These are phyloP conservation scores for Drosophila rellima DNA, from an alignment of 2,888 invertebrate genomes.

Conservation along the genomic window DNA sequence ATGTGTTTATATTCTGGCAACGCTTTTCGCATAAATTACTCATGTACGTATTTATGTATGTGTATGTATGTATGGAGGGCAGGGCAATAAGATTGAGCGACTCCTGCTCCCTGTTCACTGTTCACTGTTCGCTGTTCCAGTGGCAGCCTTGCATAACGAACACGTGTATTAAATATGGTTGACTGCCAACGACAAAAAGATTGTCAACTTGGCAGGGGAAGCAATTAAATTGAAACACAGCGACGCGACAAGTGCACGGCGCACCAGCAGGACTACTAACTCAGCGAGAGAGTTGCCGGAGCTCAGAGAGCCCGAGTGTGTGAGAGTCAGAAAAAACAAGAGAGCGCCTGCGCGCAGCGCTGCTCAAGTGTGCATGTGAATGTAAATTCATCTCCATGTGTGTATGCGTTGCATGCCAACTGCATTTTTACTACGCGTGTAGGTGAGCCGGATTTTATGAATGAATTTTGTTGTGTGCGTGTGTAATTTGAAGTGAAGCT, in stretches of 20 bases:
- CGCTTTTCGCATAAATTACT: slow-evolving; percentile 79
- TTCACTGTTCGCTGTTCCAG: slow-evolving; percentile 36
- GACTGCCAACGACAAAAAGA: slow-evolving; percentile 52
- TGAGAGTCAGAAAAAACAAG: not conserved
- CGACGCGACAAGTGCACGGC: slow-evolving; percentile 64
- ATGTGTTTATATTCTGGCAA: slow-evolving; percentile 73
- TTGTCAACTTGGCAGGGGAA: slow-evolving; percentile 63
- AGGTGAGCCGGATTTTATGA: slow-evolving; percentile 82
- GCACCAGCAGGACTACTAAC: slow-evolving; percentile 65
- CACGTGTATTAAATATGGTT: slow-evolving; percentile 81
- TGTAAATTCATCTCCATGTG: slow-evolving; percentile 5
- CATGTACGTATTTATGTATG: slow-evolving; percentile 8
- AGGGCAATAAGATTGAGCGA: slow-evolving; percentile 67
- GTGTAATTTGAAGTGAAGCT: slow-evolving; percentile 47
- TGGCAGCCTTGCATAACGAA: slow-evolving; percentile 80
- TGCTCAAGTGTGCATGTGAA: not conserved
- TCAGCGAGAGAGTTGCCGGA: slow-evolving; percentile 40
- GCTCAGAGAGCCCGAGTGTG: slow-evolving; percentile 15
- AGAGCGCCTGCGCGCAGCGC: slow-evolving; percentile 70
- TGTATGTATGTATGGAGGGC: slow-evolving; percentile 27
- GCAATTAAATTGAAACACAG: slow-evolving; percentile 58
- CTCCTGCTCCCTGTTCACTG: slow-evolving; percentile 36
- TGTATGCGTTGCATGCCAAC: slow-evolving; percentile 32
- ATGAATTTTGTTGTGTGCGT: slow-evolving; percentile 71
- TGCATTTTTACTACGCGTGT: slow-evolving; percentile 81